These are phyloP conservation scores for Miopithecus talapoin DNA, from an alignment of 2,797 vertebrate species.

Conservation along the genomic window DNA sequence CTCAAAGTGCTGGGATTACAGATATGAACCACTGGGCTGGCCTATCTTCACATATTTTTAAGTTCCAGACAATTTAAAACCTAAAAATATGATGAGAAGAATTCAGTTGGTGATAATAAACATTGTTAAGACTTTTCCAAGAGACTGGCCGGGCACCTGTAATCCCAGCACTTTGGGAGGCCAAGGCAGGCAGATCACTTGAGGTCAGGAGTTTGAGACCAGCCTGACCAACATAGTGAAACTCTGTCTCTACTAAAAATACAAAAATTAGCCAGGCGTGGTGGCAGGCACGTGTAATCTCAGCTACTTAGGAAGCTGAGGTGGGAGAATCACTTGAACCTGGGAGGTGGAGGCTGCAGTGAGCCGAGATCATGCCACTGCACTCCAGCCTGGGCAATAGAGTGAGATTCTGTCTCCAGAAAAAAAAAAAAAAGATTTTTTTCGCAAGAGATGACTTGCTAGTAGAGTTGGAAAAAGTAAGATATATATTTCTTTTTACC, in stretches of 20 bases:
- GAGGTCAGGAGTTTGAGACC: background rate
- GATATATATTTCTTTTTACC: background rate
- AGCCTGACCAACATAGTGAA: background rate
- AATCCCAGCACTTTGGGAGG: background rate
- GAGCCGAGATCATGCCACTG: background rate
- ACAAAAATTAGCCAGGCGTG: background rate
- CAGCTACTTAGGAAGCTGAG: background rate
- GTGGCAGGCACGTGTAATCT: background rate
- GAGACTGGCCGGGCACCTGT: background rate
- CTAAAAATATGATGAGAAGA: conserved; percentile 1
- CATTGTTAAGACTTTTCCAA: background rate
- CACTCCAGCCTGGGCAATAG: background rate
- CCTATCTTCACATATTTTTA: background rate
- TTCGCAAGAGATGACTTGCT: background rate
- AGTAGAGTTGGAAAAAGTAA: background rate
- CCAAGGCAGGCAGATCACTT: background rate
- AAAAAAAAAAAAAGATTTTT: background rate
- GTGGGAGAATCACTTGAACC: background rate
- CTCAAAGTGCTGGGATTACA: background rate
- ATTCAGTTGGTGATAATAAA: background rate
- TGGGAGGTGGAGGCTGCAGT: background rate
- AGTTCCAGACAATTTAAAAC: background rate
- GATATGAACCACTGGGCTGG: background rate
- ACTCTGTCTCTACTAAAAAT: background rate
- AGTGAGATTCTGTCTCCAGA: background rate